A percentile compares a stretch with the other conserved stretches of the same genome.
Conservation (phyloP, 2,113 vertebrate genomes). For the Actenoides hombroni region DNA sequence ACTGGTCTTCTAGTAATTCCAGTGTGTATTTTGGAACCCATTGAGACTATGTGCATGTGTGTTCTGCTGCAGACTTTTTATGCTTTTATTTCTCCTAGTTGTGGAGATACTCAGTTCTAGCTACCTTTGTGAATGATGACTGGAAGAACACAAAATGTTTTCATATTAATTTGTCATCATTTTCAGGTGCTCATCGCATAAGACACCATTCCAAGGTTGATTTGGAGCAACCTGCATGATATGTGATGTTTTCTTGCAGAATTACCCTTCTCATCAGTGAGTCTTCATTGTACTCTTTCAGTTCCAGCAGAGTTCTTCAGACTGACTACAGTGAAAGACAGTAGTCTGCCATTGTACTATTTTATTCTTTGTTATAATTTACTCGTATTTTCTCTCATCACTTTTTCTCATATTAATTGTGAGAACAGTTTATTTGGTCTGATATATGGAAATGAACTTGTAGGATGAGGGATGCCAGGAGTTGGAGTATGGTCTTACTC, state of each 20-base stretch:
- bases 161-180: neutral
- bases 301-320: neutral
- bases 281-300: neutral
- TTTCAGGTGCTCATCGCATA: neutral
- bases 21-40: neutral
- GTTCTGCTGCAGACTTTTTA: neutral
- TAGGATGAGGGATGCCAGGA: neutral
- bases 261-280: neutral
- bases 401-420: neutral
- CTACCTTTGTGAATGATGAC: neutral
- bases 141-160: neutral
- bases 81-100: neutral
- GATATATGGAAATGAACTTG: neutral
- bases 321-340: neutral
- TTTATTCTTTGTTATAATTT: neutral
- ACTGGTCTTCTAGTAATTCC: neutral
- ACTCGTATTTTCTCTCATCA: neutral
- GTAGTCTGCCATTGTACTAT: neutral
- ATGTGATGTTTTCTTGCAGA: neutral
- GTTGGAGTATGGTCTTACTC: neutral
- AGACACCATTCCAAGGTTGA: neutral
- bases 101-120: neutral
- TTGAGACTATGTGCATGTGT: accelerated
- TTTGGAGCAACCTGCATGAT: neutral
- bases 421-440: neutral